A percentile compares a stretch with the other conserved stretches of the same genome.
Conservation (phyloP, 2,888 invertebrate species). For the Homarus gammarus region DNA sequence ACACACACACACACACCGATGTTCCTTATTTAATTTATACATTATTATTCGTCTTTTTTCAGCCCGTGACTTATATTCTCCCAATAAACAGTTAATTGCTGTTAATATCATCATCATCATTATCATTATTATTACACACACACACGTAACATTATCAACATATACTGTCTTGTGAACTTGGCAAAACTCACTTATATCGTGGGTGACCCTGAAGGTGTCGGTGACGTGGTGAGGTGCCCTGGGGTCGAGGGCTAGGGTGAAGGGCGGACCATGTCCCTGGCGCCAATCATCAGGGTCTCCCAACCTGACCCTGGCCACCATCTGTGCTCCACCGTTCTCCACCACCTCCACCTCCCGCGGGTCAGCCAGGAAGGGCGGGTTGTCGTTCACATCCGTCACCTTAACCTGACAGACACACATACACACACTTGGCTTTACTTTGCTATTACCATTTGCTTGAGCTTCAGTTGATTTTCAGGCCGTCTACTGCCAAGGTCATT, state of each 20-base stretch:
- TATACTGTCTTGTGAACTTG: no score
- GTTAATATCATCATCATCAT: no score
- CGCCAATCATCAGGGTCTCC: conserved; percentile 70
- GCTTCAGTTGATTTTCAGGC: no score
- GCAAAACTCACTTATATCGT: conserved; percentile 57
- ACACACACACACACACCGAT: no score
- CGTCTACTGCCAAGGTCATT: no score
- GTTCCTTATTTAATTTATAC: background rate
- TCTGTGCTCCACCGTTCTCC: conserved; percentile 33
- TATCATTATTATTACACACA: no score
- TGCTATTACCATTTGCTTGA: no score
- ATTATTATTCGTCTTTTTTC: no score
- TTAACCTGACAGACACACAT: conserved; percentile 37
- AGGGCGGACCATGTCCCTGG: conserved; percentile 68
- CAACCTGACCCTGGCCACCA: conserved; percentile 43
- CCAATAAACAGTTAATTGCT: no score
- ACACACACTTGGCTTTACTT: no score
- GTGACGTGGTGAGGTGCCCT: conserved; percentile 42
- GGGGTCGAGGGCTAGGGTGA: conserved; percentile 59
- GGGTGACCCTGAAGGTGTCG: conserved; percentile 43
- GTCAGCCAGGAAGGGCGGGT: conserved; percentile 55
- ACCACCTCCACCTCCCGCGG: conserved; percentile 33
- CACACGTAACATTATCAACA: no score
- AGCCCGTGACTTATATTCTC: no score
- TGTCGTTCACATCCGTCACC: conserved; percentile 69